phyloP scores from a whole-genome alignment of 1,140 invertebrate genomes.

The Macrocentrus cingulum region DNA sequence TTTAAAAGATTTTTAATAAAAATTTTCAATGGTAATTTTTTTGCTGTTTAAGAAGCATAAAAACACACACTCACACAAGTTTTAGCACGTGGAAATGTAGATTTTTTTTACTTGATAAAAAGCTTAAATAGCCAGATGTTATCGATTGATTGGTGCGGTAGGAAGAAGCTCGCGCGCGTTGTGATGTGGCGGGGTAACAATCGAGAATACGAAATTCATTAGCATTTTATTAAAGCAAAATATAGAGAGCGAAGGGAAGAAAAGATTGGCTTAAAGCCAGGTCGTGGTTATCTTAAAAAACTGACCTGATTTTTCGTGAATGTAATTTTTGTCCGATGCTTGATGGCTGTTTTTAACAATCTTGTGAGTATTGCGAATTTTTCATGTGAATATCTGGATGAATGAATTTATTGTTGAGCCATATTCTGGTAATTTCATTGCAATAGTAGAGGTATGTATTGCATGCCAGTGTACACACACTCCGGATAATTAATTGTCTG shows the following conservation, averaged over 20 bases:
- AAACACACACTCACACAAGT: too few species aligned
- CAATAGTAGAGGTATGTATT: too few species aligned
- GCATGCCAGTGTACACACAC: neutral
- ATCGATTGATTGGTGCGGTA: neutral
- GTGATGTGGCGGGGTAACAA: slow-evolving; percentile 16
- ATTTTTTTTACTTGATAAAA: neutral
- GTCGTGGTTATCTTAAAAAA: slow-evolving; percentile 5
- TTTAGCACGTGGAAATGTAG: neutral
- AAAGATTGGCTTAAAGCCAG: slow-evolving; percentile 10
- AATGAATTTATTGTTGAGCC: too few species aligned
- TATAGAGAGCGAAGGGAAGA: neutral
- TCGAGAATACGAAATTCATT: slow-evolving; percentile 16
- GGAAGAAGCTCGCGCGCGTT: neutral
- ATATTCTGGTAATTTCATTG: too few species aligned
- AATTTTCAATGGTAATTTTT: too few species aligned
- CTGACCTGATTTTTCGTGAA: neutral
- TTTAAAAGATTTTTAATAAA: too few species aligned
- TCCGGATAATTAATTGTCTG: neutral
- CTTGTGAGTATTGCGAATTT: too few species aligned
- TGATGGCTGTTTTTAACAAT: neutral
- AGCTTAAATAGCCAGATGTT: neutral
- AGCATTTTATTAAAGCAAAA: slow-evolving; percentile 19
- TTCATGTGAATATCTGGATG: too few species aligned
- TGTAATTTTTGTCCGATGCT: neutral
- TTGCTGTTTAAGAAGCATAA: too few species aligned